Base-by-base conservation (phyloP, 2,888 invertebrate species). In the Andrena camellia region DNA sequence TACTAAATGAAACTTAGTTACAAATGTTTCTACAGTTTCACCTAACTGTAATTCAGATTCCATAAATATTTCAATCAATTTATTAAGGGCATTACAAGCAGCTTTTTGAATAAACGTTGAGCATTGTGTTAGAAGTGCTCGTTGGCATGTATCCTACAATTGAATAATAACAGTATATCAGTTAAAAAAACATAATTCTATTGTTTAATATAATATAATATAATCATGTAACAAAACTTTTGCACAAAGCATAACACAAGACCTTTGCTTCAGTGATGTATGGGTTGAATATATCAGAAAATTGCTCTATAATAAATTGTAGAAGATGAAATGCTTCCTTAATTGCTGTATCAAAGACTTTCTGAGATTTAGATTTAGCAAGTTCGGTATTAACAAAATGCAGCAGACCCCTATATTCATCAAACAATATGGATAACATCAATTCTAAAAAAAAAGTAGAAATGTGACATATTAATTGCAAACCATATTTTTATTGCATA, bases 61-160 rank as follows among this genome's bases (percentile, higher is more conserved):
- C 0, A 78, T 72, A 70, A 89, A 92, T 10, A 80, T 64, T 62
- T 88, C 74, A 64, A 93, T 89, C 5, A 92, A 85, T 63, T 85
- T 86, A 31, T 79, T 84, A 5, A 92, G 90, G 42, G 86, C 72
- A 52, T 68, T 74, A 3, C 77, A 82, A 3, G 92, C 92, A n/a
- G 88, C 81, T 70, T 81, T 89, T 86, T 89, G 88, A 29, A 87
- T 70, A 52, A 60, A 78, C 35, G 20, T 17, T 2, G 81, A 66
- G 63, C 86, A 84, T 33, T 77, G 74, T 31, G 78, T 85, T 48
- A 64, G 81, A 10, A 93, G 78, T 31, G 86, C 90, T 0, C 35
- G 33, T 42, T 88, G 80, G 42, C 93, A 91, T 35, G 85, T 68
- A 48, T 85, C 75, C 93, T 93, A 67, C 52, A 20, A 52, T 52